Evolutionary conservation across 2,797 vertebrate genomes (phyloP), one percentile per base, ranked within the genome.

Genomic region (Typhlichthys eigenmanni): DNA sequence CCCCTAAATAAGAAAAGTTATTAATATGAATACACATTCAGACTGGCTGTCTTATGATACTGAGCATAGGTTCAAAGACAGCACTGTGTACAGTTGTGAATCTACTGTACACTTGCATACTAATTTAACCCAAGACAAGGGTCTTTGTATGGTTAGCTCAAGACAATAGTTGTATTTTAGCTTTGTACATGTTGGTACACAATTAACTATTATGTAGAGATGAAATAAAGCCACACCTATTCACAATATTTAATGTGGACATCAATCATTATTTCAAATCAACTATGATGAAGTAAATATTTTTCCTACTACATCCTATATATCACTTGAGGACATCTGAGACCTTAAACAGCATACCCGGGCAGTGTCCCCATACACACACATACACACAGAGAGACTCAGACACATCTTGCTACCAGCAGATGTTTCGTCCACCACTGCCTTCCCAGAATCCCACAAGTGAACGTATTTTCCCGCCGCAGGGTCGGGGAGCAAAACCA

Each of bases 371-470:
- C 63, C 65, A 47, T 74, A 68, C 63, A 71, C 66, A 61, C 75
- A 62, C 59, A 54, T 66, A 69, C 60, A 73, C 66, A 69, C 73
- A 72, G 72, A 81, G 83, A 83, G 69, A 83, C 83, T 64, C 73
- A 65, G 75, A 80, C 83, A 88, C 86, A 91, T 91, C 83, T 91
- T 87, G 87, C 88, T 92, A 87, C 82, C 84, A 92, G 88, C 92
- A 94, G 92, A 94, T 94, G 93, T 92, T 90, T 87, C 77, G 83
- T 90, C 88, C 91, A 91, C 90, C 87, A 64, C 90, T 89, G 90
- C 90, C 91, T 91, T 92, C 90, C 92, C 91, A 86, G 87, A 86
- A 90, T 89, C 88, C 92, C 93, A 93, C 93, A 93, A 93, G 91
- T 92, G 88, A 93, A 91, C 90, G 91, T 90, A 91, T 89, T 90